A percentile compares a stretch with the other conserved stretches of the same genome.
Evolutionary conservation across 1,140 invertebrate species (phyloP).

Genomic region (Drosophila ironensis): DNA sequence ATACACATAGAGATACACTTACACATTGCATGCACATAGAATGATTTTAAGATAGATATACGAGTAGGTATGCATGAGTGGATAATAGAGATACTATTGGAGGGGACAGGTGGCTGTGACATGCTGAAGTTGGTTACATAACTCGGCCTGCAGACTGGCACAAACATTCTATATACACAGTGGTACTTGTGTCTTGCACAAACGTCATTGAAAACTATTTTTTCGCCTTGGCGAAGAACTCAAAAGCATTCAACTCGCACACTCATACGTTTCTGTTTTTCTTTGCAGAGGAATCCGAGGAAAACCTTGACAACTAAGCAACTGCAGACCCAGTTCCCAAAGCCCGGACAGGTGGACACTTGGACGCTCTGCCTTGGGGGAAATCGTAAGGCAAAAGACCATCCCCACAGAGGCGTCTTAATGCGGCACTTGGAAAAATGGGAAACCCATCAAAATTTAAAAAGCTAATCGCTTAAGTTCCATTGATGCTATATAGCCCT

Average conservation of each 20-base stretch:
- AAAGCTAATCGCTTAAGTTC: no score
- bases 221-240: conserved; percentile 12
- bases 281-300: conserved; percentile 4
- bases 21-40: conserved; percentile 37
- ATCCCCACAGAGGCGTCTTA: conserved; percentile 7
- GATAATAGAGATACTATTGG: conserved; percentile 14
- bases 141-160: conserved; percentile 18
- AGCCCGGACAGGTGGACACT: conserved; percentile 27
- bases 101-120: conserved; percentile 7
- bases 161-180: conserved; percentile 4
- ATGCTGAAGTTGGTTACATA: conserved; percentile 61
- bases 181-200: no score
- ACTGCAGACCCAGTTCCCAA: conserved; percentile 39
- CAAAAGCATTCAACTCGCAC: conserved; percentile 26
- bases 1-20: conserved; percentile 29
- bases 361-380: no score
- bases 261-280: not conserved
- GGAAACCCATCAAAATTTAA: not conserved
- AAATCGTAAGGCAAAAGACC: not conserved
- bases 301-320: conserved; percentile 47
- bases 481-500: not conserved
- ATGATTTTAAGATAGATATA: conserved; percentile 13
- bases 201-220: conserved; percentile 50
- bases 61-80: no score
- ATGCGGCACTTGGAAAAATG: conserved; percentile 1